Base-by-base conservation (phyloP, 2,888 invertebrate species). In the Geotrupes spiniger region DNA sequence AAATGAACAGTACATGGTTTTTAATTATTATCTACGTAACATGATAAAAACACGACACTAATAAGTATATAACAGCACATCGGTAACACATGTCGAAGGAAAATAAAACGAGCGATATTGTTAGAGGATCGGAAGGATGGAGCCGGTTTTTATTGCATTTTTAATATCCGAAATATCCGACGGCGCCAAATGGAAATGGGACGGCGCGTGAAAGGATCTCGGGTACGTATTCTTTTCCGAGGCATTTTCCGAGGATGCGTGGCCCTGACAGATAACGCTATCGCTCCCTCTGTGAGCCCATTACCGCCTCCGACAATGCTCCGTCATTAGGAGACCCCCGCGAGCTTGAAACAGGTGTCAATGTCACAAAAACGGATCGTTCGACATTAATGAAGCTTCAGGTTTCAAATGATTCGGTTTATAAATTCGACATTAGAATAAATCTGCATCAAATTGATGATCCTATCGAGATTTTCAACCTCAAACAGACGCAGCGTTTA, bases 121-220 rank as follows among this genome's bases (percentile, higher is more conserved):
- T n/a, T n/a, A n/a, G n/a, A n/a, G n/a, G n/a, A n/a, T n/a, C n/a
- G n/a, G n/a, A n/a, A n/a, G n/a, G n/a, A n/a, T n/a, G n/a, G n/a
- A n/a, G n/a, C n/a, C n/a, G n/a, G n/a, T n/a, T n/a, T 33, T 33
- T 10, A 33, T 33, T 33, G 14, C 10, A 33, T 15, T 8, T 33
- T 10, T 9, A 33, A 33, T 10, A n/a, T 10, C 11, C 11, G 31
- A 29, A 12, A 42, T 43, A 40, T 47, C 37, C 36, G 31, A 39
- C 41, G 41, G 38, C 46, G 21, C 37, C 42, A 42, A 50, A 50
- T 49, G 48, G 40, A 51, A 51, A 51, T 42, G 45, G 51, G 47
- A 41, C 21, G 39, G 40, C 25, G 38, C 42, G 36, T 28, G 52
- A 46, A 46, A 42, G 40, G 36, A 21, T 46, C 44, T 51, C 48